Conservation (phyloP, 2,888 invertebrate genomes). For the Bimastos eiseni region DNA sequence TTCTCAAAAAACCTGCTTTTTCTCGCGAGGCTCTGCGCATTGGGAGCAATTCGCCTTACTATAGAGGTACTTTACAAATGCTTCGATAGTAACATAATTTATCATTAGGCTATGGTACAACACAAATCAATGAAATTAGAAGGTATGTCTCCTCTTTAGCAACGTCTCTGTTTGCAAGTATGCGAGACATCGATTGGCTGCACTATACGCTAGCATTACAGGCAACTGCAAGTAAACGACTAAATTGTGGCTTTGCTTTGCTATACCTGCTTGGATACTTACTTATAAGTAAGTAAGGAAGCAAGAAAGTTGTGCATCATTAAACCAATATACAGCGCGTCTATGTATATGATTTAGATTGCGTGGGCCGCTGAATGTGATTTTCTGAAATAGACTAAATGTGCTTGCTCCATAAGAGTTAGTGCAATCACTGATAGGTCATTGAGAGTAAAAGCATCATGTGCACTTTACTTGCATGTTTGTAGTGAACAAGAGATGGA, state of each 20-base stretch:
- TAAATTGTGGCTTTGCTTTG: background rate
- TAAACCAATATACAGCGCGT: too few species aligned
- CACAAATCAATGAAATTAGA: background rate
- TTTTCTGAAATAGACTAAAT: background rate
- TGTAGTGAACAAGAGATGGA: background rate
- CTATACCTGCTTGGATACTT: background rate
- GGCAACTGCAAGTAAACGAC: background rate
- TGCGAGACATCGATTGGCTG: background rate
- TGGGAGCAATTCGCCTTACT: too few species aligned
- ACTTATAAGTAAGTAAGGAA: background rate
- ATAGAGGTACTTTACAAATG: too few species aligned
- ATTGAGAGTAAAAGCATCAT: background rate
- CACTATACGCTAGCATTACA: background rate
- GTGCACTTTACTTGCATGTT: background rate
- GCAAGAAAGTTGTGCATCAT: too few species aligned
- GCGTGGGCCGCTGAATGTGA: too few species aligned
- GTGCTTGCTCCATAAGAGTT: background rate
- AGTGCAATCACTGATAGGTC: background rate
- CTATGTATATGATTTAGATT: background rate
- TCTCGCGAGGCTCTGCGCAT: too few species aligned
- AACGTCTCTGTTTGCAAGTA: too few species aligned
- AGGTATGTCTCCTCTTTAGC: background rate
- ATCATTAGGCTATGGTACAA: background rate
- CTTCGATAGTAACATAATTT: too few species aligned
- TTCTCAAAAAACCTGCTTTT: too few species aligned